These are phyloP conservation scores for Spheniscus mendiculus DNA, from an alignment of 2,113 vertebrate species.

Conservation along the genomic window DNA sequence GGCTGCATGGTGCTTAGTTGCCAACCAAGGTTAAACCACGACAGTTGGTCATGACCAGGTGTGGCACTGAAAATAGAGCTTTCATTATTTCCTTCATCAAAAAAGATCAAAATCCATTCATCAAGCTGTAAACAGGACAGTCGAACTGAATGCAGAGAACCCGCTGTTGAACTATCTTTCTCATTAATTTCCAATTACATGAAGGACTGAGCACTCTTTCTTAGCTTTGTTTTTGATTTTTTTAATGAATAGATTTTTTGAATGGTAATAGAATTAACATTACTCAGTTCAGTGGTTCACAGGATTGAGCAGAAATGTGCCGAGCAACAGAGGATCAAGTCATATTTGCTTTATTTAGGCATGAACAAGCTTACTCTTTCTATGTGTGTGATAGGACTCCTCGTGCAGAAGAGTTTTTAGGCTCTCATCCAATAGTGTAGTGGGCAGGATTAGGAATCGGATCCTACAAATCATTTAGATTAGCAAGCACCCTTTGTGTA, in stretches of 20 bases:
- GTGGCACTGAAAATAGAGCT: background rate
- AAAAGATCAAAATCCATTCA: constrained; percentile 6
- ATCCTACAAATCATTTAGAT: background rate
- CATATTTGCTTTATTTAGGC: constrained; percentile 14
- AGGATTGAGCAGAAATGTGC: constrained; percentile 18
- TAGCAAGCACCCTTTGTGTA: background rate
- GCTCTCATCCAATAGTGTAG: background rate
- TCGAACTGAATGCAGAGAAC: background rate
- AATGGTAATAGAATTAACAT: constrained; percentile 37
- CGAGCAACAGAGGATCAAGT: constrained; percentile 22
- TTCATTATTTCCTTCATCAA: background rate
- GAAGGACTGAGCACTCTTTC: background rate
- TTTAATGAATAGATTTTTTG: constrained; percentile 32
- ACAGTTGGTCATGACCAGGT: background rate
- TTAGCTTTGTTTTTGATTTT: constrained; percentile 22
- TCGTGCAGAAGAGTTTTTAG: background rate
- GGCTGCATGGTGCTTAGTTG: no score
- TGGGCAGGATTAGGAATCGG: background rate
- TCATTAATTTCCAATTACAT: constrained; percentile 41
- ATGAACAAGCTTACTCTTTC: background rate
- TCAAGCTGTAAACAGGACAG: background rate
- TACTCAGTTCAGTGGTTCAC: constrained; percentile 32
- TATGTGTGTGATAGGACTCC: background rate
- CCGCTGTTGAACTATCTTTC: background rate
- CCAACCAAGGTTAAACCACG: no score